These are phyloP conservation scores for Aplocera efformata DNA, from an alignment of 2,888 invertebrate species.

Conservation along the genomic window DNA sequence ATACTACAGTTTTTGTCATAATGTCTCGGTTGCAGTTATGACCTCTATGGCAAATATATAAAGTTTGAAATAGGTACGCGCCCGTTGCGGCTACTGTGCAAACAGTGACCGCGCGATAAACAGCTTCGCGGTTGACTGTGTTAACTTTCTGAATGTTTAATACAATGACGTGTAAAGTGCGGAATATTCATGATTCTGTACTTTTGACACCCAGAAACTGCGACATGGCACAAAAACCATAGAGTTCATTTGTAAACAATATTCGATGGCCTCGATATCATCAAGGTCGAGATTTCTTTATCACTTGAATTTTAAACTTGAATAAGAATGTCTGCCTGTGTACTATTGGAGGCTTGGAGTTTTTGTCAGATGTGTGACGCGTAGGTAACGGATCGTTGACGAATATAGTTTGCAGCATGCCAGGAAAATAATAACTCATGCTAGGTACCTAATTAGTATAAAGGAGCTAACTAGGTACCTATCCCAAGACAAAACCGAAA, in stretches of 20 bases:
- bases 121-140: constrained; percentile 23
- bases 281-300: constrained; percentile 8
- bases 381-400: constrained; percentile 4
- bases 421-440: no score
- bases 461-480: no score
- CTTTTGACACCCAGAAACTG: constrained; percentile 1
- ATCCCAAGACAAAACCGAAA: no score
- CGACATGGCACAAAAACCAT: constrained; percentile 5
- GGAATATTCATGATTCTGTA: constrained; percentile 28
- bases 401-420: constrained; percentile 7
- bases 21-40: constrained; percentile 5
- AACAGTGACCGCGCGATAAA: constrained; percentile 3
- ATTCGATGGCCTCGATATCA: constrained; percentile 8
- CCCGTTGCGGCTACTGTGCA: constrained; percentile 4
- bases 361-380: constrained; percentile 8
- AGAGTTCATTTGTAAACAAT: constrained; percentile 6
- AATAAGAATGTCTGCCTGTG: constrained; percentile 9
- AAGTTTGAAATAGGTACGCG: constrained; percentile 7
- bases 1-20: constrained; percentile 4
- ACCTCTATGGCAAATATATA: constrained; percentile 1
- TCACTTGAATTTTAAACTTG: constrained; percentile 1
- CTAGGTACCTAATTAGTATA: no score
- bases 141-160: constrained; percentile 25
- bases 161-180: constrained; percentile 19
- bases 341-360: constrained; percentile 11